phyloP scores from a whole-genome alignment of 1,140 invertebrate genomes.

The Mylabris phalerata region DNA sequence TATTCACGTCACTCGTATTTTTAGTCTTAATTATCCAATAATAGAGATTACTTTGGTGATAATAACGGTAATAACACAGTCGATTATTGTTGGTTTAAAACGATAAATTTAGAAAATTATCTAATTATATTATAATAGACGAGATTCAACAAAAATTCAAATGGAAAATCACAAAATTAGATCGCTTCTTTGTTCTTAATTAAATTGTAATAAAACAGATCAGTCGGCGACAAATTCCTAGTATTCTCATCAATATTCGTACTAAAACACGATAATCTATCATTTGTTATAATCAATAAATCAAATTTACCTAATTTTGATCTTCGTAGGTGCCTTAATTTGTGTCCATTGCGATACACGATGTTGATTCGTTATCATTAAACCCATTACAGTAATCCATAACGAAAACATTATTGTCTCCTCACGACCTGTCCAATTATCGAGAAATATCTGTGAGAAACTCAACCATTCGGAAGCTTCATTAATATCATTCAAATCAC shows the following conservation, averaged over 20 bases:
- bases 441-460: slow-evolving; percentile 54
- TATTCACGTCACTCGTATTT: no score
- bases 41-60: no score
- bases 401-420: slow-evolving; percentile 46
- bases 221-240: slow-evolving; percentile 14
- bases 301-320: slow-evolving; percentile 11
- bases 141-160: no score
- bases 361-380: slow-evolving; percentile 62
- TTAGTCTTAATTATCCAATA: no score
- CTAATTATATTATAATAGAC: no score
- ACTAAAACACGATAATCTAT: slow-evolving; percentile 10
- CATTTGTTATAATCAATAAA: background rate
- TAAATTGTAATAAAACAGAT: slow-evolving; percentile 30
- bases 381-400: slow-evolving; percentile 54
- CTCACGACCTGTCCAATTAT: slow-evolving; percentile 58
- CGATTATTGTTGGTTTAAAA: no score
- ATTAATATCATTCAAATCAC: slow-evolving; percentile 49
- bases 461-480: slow-evolving; percentile 54
- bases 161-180: no score
- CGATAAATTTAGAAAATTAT: no score
- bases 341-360: slow-evolving; percentile 65
- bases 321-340: slow-evolving; percentile 51
- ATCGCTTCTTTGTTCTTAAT: slow-evolving; percentile 17
- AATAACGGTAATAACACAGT: no score
- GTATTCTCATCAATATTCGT: background rate